Evolutionary conservation across 2,797 vertebrate species (phyloP).

Genomic region (Uromys caudimaculatus): DNA sequence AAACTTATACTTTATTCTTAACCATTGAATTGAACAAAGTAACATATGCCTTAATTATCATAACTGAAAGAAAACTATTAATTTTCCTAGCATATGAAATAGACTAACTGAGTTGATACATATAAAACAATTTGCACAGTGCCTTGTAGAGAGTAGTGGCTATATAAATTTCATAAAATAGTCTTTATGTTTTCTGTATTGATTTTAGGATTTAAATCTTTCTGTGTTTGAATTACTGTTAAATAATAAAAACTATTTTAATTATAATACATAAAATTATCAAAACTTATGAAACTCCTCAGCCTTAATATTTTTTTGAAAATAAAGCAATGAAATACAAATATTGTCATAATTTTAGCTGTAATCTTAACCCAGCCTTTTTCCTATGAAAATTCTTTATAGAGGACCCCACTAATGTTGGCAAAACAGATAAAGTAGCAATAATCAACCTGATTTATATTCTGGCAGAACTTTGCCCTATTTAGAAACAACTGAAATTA

Average conservation of each 20-base stretch:
- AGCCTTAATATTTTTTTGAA: neutral
- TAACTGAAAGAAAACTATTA: neutral
- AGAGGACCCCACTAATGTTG: neutral
- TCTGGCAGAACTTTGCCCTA: conserved; percentile 55
- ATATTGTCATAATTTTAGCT: conserved; percentile 20
- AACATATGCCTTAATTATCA: neutral
- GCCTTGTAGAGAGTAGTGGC: neutral
- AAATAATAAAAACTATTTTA: conserved; percentile 6
- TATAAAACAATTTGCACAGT: neutral
- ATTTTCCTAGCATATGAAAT: neutral
- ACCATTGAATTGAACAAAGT: neutral
- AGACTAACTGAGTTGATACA: neutral
- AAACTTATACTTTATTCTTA: neutral
- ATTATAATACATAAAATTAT: conserved; percentile 8
- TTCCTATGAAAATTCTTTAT: neutral
- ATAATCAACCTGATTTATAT: neutral
- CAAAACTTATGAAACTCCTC: neutral
- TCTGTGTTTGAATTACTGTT: neutral
- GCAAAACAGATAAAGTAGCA: conserved; percentile 26
- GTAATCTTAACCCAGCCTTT: neutral
- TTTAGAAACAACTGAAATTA: neutral
- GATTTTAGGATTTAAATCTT: neutral
- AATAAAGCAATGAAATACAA: conserved; percentile 11
- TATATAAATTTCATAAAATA: neutral
- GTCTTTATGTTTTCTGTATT: neutral